Evolutionary conservation across 2,797 vertebrate species (phyloP), one percentile per base, ranked within the genome.

Genomic region (Huso huso): DNA sequence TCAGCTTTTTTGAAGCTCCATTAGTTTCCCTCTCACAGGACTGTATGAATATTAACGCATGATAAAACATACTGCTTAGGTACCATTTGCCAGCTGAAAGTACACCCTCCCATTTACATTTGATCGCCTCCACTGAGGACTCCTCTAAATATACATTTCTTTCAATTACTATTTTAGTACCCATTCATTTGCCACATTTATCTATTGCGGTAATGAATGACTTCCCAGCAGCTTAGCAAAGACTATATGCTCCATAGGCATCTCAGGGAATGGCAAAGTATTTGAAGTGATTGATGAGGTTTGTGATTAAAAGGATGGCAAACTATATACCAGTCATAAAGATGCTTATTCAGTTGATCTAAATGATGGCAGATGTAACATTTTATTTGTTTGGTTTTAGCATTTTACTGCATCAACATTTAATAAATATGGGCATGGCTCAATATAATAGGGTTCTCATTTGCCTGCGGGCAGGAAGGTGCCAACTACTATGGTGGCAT

Each of bases 161-260:
- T 58, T 55, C 55, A 23, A 13, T 53, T 5, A 48, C 48, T n/a
- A 59, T 59, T 59, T 66, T 57, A 66, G 65, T 58, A 55, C 65
- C 23, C 49, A 37, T 48, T 59, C 53, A 66, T 59, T 49, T 58
- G 48, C 65, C 55, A 66, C 65, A 59, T 13, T 55, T 58, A 52
- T 7, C 8, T 48, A 15, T n/a, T 48, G 48, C 65, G 49, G 65
- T 59, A n/a, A 66, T 66, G 58, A 66, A 66, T 37, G 58, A 48
- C 15, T 49, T 48, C 37, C 12, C 12, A 48, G n/a, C 10, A 13
- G 11, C 65, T 48, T 48, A 55, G 49, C 53, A 15, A 8, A 66
- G 48, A 66, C 37, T 13, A 49, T n/a, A 15, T 37, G 53, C 59
- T 66, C 65, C 12, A 66, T 66, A 13, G 58, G 48, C 15, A n/a